A percentile compares a stretch with the other conserved stretches of the same genome.
These are phyloP conservation scores for Nannospalax galili DNA, from an alignment of 2,113 vertebrate genomes.

Conservation along the genomic window DNA sequence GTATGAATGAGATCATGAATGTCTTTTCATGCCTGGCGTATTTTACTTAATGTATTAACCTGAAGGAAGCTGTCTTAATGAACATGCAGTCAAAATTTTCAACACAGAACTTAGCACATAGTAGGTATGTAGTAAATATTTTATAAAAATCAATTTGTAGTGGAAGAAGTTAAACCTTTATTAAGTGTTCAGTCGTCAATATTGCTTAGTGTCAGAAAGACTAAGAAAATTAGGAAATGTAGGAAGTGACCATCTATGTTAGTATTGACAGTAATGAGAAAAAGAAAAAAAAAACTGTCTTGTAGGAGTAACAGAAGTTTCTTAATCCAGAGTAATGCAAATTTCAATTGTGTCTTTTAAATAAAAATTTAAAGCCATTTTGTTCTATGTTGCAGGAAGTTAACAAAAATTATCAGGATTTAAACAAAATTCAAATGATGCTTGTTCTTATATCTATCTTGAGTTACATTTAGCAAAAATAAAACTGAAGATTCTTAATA, in stretches of 20 bases:
- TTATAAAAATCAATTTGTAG: conserved; percentile 55
- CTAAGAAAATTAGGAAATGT: conserved; percentile 2
- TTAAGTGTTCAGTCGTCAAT: neutral
- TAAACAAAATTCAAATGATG: neutral
- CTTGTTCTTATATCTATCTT: conserved; percentile 37
- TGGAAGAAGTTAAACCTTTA: conserved; percentile 27
- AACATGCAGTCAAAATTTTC: conserved; percentile 3
- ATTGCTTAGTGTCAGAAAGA: conserved; percentile 46
- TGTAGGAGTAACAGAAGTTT: conserved; percentile 27
- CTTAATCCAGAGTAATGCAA: conserved; percentile 36
- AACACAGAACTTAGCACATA: neutral
- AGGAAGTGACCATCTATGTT: neutral
- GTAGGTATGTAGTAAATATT: conserved; percentile 19
- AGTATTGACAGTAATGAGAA: neutral
- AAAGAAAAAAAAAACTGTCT: conserved; percentile 54
- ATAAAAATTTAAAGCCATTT: conserved; percentile 9
- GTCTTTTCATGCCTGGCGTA: neutral
- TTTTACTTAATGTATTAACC: neutral
- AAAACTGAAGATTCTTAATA: neutral
- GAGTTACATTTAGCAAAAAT: conserved; percentile 54
- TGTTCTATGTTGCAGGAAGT: neutral
- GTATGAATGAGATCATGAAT: neutral
- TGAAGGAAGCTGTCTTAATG: too few species aligned
- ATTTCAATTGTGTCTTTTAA: conserved; percentile 23
- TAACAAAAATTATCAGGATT: conserved; percentile 21